Percentiles rank a stretch among this genome's conserved stretches.
phyloP scores from a whole-genome alignment of 2,888 invertebrate species.

The Micoletzkya japonica region DNA sequence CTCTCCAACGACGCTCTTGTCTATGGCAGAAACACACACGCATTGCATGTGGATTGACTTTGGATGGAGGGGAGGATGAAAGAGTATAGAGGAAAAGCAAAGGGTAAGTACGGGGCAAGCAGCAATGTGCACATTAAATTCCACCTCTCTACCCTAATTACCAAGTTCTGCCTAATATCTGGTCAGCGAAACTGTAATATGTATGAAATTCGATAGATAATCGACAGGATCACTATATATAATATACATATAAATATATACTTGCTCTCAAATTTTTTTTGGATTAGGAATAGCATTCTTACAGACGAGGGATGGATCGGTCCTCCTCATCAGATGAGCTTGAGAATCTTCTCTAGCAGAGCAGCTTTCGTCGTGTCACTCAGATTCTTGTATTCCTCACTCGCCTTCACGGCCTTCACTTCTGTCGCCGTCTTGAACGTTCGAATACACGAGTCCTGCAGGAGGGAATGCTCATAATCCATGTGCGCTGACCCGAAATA shows the following conservation, averaged over 20 bases:
- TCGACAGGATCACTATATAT: background rate
- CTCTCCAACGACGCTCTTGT: too few relatives aligned
- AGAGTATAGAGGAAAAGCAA: background rate
- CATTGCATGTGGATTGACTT: too few relatives aligned
- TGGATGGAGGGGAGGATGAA: background rate
- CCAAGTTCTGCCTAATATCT: background rate
- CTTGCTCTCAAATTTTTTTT: background rate
- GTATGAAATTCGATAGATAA: background rate
- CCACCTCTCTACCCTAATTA: background rate
- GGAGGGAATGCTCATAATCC: too few relatives aligned
- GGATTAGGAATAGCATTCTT: background rate
- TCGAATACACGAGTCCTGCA: conserved; percentile 54
- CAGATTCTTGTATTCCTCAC: conserved; percentile 58
- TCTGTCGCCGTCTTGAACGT: conserved; percentile 50
- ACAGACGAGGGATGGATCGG: conserved; percentile 1
- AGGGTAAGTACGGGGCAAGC: background rate
- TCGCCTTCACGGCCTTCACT: conserved; percentile 46
- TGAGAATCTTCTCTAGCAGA: conserved; percentile 56
- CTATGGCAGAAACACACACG: too few relatives aligned
- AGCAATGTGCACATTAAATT: background rate
- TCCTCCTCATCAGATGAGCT: conserved; percentile 40
- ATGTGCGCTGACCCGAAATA: too few relatives aligned
- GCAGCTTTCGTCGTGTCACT: conserved; percentile 59
- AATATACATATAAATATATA: background rate
- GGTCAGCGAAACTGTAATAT: background rate